phyloP scores from a whole-genome alignment of 2,113 vertebrate species.

The Ophthalmolycus amberensis region DNA sequence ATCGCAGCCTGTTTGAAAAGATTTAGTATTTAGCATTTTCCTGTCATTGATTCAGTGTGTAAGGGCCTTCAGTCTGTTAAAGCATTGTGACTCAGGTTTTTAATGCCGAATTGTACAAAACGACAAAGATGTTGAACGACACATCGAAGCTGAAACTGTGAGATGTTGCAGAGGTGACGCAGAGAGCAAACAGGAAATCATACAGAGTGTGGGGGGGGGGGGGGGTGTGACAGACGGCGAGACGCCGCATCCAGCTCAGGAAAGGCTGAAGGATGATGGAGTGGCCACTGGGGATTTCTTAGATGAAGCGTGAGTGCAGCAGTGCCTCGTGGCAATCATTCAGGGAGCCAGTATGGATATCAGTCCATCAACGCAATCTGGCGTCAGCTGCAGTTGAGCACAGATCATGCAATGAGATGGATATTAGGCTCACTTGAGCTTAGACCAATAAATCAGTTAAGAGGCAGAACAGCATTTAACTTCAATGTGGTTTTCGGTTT shows the following conservation, averaged over 20 bases:
- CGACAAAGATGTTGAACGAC: background rate
- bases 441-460: slow-evolving; percentile 26
- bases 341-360: slow-evolving; percentile 34
- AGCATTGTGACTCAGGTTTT: background rate
- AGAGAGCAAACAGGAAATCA: slow-evolving; percentile 40
- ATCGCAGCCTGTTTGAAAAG: background rate
- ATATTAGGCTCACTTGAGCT: slow-evolving; percentile 37
- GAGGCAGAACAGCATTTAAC: slow-evolving; percentile 5
- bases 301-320: slow-evolving; percentile 58
- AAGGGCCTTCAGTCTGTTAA: background rate
- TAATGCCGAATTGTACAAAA: background rate
- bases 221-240: slow-evolving; percentile 1
- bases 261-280: slow-evolving; percentile 51
- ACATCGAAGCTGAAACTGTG: slow-evolving; percentile 2
- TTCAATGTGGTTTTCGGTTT: background rate
- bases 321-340: slow-evolving; percentile 46
- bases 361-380: slow-evolving; percentile 33
- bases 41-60: background rate
- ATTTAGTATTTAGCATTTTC: background rate
- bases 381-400: slow-evolving; percentile 33
- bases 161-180: background rate
- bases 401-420: slow-evolving; percentile 35
- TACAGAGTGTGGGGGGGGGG: background rate
- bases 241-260: slow-evolving; percentile 11
- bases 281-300: slow-evolving; percentile 50